Percentiles rank a stretch among this genome's conserved stretches.
These are phyloP conservation scores for Steinernema hermaphroditum DNA, from an alignment of 2,888 invertebrate species.

Conservation along the genomic window DNA sequence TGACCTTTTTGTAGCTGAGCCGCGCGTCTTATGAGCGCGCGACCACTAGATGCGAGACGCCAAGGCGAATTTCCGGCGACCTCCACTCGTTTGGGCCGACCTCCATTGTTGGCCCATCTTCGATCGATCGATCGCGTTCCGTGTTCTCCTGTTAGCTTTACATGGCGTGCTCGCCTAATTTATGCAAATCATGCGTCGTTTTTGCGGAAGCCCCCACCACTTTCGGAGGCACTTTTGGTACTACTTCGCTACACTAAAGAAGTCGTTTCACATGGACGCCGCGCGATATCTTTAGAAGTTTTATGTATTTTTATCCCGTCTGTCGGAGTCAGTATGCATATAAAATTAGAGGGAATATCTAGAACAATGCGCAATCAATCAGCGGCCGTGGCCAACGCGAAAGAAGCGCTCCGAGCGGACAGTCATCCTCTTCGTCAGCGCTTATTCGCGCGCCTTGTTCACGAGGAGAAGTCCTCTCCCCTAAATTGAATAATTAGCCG, in stretches of 20 bases:
- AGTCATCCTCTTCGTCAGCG: slow-evolving; percentile 18
- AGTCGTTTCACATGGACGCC: too few relatives aligned
- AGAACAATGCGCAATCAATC: slow-evolving; percentile 31
- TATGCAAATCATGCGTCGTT: slow-evolving; percentile 24
- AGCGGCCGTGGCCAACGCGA: neutral
- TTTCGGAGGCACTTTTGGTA: neutral
- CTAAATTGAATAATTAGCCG: slow-evolving; percentile 31
- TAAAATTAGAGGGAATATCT: slow-evolving; percentile 1
- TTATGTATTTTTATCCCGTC: neutral
- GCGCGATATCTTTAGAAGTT: too few relatives aligned
- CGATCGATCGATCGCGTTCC: slow-evolving; percentile 17
- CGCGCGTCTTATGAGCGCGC: slow-evolving; percentile 28
- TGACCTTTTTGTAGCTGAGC: slow-evolving; percentile 26
- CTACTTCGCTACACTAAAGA: too few relatives aligned
- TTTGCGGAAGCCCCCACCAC: neutral
- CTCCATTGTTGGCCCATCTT: slow-evolving; percentile 26
- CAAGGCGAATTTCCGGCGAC: slow-evolving; percentile 27
- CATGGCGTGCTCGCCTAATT: slow-evolving; percentile 13
- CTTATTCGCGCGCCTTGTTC: slow-evolving; percentile 9
- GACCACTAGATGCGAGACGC: slow-evolving; percentile 27
- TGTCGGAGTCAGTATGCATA: slow-evolving; percentile 7
- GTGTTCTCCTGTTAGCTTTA: neutral
- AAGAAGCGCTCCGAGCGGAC: slow-evolving; percentile 10
- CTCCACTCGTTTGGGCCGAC: slow-evolving; percentile 31
- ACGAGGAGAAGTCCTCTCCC: slow-evolving; percentile 7